A percentile compares a stretch with the other conserved stretches of the same genome.
phyloP scores from a whole-genome alignment of 2,113 vertebrate genomes.

The Tylochromis polylepis region DNA sequence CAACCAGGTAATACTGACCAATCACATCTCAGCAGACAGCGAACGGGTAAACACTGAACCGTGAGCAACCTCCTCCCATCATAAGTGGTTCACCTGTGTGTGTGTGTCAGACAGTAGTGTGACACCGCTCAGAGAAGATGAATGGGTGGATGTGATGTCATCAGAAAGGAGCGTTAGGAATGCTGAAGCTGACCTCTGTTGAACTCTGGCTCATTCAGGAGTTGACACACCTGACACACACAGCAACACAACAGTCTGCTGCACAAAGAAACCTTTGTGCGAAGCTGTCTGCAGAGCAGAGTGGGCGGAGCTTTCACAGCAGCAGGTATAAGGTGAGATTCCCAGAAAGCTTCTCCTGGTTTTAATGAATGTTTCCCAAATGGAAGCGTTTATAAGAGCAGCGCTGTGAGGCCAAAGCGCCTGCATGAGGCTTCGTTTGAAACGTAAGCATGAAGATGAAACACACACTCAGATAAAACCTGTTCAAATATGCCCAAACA shows the following conservation, averaged over 20 bases:
- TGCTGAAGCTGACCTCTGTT: background rate
- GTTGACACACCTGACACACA: background rate
- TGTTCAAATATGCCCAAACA: background rate
- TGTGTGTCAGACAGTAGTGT: background rate
- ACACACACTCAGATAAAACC: background rate
- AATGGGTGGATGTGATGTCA: conserved; percentile 16
- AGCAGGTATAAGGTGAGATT: background rate
- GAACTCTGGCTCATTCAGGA: background rate
- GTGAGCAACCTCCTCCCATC: background rate
- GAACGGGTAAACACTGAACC: background rate
- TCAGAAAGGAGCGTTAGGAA: background rate
- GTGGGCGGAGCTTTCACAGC: background rate
- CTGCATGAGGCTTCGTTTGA: no score
- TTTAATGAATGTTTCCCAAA: background rate
- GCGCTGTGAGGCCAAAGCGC: background rate
- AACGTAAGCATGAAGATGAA: background rate
- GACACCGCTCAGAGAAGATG: background rate
- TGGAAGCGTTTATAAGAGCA: rapidly evolving
- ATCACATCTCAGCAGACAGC: background rate
- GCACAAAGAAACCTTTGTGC: conserved; percentile 14
- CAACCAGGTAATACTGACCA: background rate
- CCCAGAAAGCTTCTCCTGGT: background rate
- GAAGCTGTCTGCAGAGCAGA: background rate
- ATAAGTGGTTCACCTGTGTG: background rate
- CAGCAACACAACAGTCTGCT: background rate